Base-by-base conservation (phyloP, 2,113 vertebrate genomes). In the Salvelinus namaycush region DNA sequence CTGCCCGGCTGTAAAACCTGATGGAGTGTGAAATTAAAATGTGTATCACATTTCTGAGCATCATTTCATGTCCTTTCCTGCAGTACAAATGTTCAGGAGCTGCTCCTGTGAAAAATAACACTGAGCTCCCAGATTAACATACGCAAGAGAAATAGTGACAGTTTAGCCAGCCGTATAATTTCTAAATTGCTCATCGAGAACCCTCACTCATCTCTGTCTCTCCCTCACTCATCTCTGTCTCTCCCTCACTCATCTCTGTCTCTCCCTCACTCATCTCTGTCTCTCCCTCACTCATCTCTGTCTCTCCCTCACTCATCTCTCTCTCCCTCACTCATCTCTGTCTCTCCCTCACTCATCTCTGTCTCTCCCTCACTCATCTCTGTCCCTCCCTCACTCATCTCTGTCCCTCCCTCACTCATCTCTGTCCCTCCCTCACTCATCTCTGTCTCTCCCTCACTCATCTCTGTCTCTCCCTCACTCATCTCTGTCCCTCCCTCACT, bases 21-120 rank as follows among this genome's bases (percentile, higher is more conserved):
- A 94, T 95, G 93, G 92, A 92, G 93, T 95, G 94, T 95, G 95
- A 96, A 95, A 96, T 95, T 95, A 94, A 95, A 95, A 95, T 93
- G 93, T 94, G 93, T 94, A 94, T 94, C 94, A 86, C 93, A 93
- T 95, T 95, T 94, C 94, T 92, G 92, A 92, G 93, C 93, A 92
- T 93, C 92, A 91, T 93, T 95, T 93, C 89, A 91, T 93, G 92
- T 93, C 93, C 91, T 91, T 66, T 91, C 87, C 91, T 90, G 78
- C 75, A 90, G 81, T 79, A 85, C 88, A 92, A 81, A 89, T 92
- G 90, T 91, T 92, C 77, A 70, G 77, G 74, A 88, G 81, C 85
- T 73, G 79, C 80, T 81, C 81, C 71, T 78, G 71, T 78, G 88
- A 90, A 84, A 81, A 83, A 81, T 84, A 82, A 66, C 77, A 84